Conservation (phyloP, 2,888 invertebrate genomes). For the Drosophila helvetica region DNA sequence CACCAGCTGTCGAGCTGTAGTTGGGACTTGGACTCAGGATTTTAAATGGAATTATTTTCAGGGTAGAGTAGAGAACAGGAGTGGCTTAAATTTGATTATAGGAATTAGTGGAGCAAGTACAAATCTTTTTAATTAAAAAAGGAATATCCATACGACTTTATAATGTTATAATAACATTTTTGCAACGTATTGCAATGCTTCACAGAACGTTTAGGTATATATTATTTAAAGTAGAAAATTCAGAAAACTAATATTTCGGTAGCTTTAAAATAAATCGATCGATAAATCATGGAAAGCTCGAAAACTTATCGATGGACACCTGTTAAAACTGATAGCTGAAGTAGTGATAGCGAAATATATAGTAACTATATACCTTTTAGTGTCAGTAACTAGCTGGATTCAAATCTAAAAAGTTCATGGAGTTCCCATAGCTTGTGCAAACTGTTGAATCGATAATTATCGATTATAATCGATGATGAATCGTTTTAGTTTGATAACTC, state of each 20-base stretch:
- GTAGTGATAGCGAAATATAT: not conserved
- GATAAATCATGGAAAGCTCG: not conserved
- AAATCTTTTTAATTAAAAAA: not conserved
- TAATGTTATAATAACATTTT: no score
- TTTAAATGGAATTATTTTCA: slow-evolving; percentile 1
- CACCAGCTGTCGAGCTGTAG: slow-evolving; percentile 29
- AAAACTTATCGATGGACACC: not conserved
- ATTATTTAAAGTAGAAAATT: no score
- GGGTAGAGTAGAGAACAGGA: not conserved
- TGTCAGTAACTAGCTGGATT: not conserved
- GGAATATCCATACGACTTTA: not conserved
- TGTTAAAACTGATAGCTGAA: not conserved
- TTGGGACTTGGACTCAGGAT: slow-evolving; percentile 17
- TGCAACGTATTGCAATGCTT: no score
- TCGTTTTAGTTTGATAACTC: not conserved
- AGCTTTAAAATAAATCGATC: no score
- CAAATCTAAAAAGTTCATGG: not conserved
- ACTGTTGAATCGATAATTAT: not conserved
- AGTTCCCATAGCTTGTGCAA: not conserved
- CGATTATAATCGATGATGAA: not conserved
- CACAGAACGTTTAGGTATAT: not conserved
- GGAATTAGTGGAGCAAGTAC: not conserved
- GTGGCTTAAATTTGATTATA: slow-evolving; percentile 15
- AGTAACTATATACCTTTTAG: no score
- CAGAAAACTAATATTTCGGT: no score